Evolutionary conservation across 1,140 invertebrate species (phyloP), one percentile per base, ranked within the genome.

Genomic region (Varroa destructor): DNA sequence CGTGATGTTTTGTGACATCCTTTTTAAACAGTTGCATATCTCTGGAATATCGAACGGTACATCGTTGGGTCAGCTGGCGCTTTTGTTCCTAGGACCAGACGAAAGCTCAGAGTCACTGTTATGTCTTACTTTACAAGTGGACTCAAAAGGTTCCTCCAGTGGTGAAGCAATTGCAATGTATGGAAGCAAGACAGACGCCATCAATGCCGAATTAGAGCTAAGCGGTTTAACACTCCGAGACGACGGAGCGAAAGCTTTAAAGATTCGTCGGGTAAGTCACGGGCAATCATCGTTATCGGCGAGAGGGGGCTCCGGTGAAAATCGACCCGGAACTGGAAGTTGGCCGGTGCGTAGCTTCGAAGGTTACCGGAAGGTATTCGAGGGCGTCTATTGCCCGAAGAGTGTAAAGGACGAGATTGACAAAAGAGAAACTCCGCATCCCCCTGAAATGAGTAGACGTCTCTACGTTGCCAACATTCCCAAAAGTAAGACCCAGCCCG

Each of bases 401-500:
- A 51, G 8, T 51, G 46, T 8, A 3, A 51, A 51, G 8, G 46
- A 51, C 8, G 46, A 51, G 8, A 51, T 51, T 51, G 46, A 51
- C 8, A 51, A 51, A 51, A 51, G 8, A 8, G 46, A 51, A 5
- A 8, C 4, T 8, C 46, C 46, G 4, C 46, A 51, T 46, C 40
- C 40, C 12, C 40, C 61, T 40, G 61, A 67, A 67, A 67, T 67
- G 61, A 46, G 61, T 37, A 12, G 61, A 43, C 61, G 61, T 36
- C 61, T 67, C 12, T 67, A 67, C 61, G 61, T 67, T 8, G 61
- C 61, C 61, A 67, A 67, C 61, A 67, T 67, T 67, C 61, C 61
- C 10, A 67, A 67, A 40, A 46, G 40, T 46, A 67, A 67, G 37
- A 67, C 61, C 8, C 40, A 67, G 36, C 40, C 40, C 14, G 61